These are phyloP conservation scores for Scolopax rusticola DNA, from an alignment of 2,797 vertebrate genomes.

Conservation along the genomic window DNA sequence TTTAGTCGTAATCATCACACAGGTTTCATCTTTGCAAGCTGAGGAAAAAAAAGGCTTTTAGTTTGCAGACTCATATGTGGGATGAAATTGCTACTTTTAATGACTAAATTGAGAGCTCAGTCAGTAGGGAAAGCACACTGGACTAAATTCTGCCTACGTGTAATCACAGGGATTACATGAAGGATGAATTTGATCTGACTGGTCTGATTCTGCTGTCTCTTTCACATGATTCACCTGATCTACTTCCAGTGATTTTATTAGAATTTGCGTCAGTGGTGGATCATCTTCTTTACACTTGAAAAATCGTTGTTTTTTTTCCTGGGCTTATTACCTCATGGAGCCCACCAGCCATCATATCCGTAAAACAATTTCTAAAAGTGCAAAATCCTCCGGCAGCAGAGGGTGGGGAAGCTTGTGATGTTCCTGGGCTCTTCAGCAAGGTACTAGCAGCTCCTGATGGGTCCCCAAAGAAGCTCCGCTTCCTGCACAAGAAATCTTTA, in stretches of 20 bases:
- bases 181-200: not conserved
- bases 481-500: not conserved
- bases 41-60: not conserved
- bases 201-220: not conserved
- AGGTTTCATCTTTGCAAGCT: not conserved
- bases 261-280: not conserved
- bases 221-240: not conserved
- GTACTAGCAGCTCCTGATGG: not conserved
- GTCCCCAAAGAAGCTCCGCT: not conserved
- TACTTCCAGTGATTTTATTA: not conserved
- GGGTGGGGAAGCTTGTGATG: not conserved
- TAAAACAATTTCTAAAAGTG: not conserved
- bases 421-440: not conserved
- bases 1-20: not conserved
- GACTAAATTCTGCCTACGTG: not conserved
- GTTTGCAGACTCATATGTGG: not conserved
- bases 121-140: not conserved
- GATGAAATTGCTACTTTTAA: not conserved
- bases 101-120: not conserved
- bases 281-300: not conserved
- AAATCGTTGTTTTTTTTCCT: rapidly evolving
- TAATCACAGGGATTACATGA: not conserved
- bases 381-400: not conserved
- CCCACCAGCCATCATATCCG: not conserved
- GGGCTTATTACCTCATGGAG: not conserved